These are phyloP conservation scores for Argynnis bischoffii DNA, from an alignment of 2,888 invertebrate species.

Conservation along the genomic window DNA sequence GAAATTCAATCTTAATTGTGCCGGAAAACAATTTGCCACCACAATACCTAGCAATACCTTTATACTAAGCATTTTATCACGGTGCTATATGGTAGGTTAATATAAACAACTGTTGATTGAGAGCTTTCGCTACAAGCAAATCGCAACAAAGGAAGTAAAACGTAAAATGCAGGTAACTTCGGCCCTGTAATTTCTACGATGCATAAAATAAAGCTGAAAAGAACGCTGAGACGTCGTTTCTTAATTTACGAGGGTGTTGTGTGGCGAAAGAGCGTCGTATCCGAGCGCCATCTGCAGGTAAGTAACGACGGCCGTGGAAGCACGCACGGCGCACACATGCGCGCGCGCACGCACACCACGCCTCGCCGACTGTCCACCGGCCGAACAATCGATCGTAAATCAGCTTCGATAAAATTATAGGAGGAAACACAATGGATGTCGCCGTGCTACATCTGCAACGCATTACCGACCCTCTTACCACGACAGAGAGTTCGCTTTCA, in stretches of 20 bases:
- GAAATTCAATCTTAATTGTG: conserved; percentile 75
- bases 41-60: conserved; percentile 59
- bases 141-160: conserved; percentile 40
- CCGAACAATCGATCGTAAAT: conserved; percentile 82
- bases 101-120: conserved; percentile 61
- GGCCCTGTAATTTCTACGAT: conserved; percentile 37
- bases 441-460: conserved; percentile 65
- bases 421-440: conserved; percentile 80
- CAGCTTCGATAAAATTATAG: conserved; percentile 83
- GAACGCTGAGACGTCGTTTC: conserved; percentile 68
- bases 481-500: conserved; percentile 73
- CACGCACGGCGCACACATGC: conserved; percentile 61
- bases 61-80: conserved; percentile 64
- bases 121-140: conserved; percentile 41
- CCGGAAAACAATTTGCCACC: conserved; percentile 73
- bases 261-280: conserved; percentile 57
- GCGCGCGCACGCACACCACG: conserved; percentile 69
- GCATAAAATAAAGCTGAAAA: conserved; percentile 64
- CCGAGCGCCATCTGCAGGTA: conserved; percentile 77
- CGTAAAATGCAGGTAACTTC: conserved; percentile 28
- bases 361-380: conserved; percentile 72
- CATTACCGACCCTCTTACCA: conserved; percentile 69
- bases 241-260: conserved; percentile 77
- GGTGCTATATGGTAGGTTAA: conserved; percentile 51
- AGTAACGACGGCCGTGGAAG: conserved; percentile 50